Evolutionary conservation across 2,797 vertebrate genomes (phyloP).

Genomic region (Acrossocheilus fasciatus): DNA sequence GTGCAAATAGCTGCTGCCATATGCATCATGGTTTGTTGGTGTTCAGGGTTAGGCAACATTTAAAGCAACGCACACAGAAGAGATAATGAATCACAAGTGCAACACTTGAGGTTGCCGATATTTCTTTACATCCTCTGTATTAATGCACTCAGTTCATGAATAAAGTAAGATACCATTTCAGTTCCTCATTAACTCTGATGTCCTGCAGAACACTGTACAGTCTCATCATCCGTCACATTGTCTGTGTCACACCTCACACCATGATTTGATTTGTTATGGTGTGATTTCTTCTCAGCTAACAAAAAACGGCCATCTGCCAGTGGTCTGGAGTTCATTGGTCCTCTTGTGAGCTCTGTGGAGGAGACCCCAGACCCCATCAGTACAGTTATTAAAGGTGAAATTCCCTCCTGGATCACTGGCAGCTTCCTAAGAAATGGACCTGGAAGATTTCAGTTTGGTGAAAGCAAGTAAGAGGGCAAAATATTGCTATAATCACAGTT

Average conservation of each 20-base stretch:
- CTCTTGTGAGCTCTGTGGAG: slow-evolving; percentile 79
- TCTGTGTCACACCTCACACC: neutral
- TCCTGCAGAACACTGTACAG: neutral
- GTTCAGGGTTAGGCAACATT: neutral
- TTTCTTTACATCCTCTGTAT: neutral
- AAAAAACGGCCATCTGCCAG: slow-evolving; percentile 69
- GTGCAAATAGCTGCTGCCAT: too few relatives aligned
- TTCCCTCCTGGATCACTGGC: slow-evolving; percentile 89
- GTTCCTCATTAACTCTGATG: neutral
- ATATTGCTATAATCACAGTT: neutral
- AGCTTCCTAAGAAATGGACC: slow-evolving; percentile 90
- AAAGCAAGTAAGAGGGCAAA: slow-evolving; percentile 77
- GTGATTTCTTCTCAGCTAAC: slow-evolving; percentile 61
- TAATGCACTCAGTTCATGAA: neutral
- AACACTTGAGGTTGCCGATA: neutral
- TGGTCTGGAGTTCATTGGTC: slow-evolving; percentile 77
- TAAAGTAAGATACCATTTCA: neutral
- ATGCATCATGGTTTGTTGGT: neutral
- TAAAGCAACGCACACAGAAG: neutral
- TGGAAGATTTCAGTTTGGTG: slow-evolving; percentile 92
- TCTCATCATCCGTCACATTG: neutral
- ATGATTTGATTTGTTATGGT: slow-evolving; percentile 9
- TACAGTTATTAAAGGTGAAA: slow-evolving; percentile 77
- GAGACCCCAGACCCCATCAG: slow-evolving; percentile 82
- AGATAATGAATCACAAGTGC: neutral